phyloP scores from a whole-genome alignment of 2,797 vertebrate species.

The Premnoplex brunnescens region DNA sequence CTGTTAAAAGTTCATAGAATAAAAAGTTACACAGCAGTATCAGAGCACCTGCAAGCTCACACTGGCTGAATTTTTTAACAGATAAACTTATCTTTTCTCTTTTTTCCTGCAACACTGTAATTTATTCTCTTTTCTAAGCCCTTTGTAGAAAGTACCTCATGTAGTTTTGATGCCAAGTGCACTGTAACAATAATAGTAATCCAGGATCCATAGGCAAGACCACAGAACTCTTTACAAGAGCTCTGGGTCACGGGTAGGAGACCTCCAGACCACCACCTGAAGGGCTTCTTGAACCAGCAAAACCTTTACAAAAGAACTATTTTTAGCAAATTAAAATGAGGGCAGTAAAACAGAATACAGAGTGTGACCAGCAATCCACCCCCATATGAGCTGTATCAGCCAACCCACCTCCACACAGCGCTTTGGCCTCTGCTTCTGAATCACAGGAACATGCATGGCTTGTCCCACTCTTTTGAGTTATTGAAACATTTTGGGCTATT shows the following conservation, averaged over 20 bases:
- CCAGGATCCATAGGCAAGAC: not conserved
- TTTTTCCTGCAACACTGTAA: not conserved
- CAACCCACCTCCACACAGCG: fast-evolving
- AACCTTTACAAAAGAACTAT: not conserved
- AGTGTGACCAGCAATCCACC: fast-evolving
- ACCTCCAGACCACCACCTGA: not conserved
- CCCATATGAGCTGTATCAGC: fast-evolving
- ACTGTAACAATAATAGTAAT: not conserved
- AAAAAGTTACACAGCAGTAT: not conserved
- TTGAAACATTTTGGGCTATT: not conserved
- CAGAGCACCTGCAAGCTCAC: not conserved
- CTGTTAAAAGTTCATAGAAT: not conserved
- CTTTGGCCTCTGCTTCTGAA: not conserved
- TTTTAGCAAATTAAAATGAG: not conserved
- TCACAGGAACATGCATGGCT: fast-evolving
- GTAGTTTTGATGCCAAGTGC: not conserved
- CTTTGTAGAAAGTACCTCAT: not conserved
- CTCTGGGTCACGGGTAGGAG: not conserved
- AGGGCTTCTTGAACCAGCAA: not conserved
- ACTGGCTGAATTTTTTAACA: not conserved
- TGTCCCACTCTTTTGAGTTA: fast-evolving
- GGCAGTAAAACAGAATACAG: not conserved
- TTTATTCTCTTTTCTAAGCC: not conserved
- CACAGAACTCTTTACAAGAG: not conserved
- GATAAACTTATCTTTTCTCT: not conserved